Evolutionary conservation across 2,113 vertebrate species (phyloP).

Genomic region (Heterotis niloticus): DNA sequence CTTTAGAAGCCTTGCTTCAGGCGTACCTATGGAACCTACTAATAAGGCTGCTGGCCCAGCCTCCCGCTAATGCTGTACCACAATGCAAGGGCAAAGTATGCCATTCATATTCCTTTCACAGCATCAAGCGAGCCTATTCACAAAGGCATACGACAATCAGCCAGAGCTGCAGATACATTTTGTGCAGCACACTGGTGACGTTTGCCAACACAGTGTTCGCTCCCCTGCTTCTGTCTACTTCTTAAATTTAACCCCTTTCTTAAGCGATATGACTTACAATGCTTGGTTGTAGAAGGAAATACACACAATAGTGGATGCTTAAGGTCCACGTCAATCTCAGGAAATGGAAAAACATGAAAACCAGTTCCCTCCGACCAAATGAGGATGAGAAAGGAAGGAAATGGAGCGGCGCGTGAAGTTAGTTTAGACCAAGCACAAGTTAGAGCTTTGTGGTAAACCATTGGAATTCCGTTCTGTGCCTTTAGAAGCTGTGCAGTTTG

Average conservation of each 20-base stretch:
- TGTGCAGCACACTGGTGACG: too few species aligned
- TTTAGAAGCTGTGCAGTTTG: conserved; percentile 15
- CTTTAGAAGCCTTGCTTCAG: too few species aligned
- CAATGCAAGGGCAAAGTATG: not conserved
- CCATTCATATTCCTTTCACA: not conserved
- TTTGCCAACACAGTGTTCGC: not conserved
- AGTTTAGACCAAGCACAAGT: not conserved
- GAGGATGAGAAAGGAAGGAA: not conserved
- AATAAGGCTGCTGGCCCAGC: too few species aligned
- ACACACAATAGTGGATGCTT: not conserved
- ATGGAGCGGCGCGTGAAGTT: not conserved
- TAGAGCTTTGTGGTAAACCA: not conserved
- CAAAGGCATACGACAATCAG: not conserved
- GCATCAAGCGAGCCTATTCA: not conserved
- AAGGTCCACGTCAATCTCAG: not conserved
- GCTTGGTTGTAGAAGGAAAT: not conserved
- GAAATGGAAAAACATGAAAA: too few species aligned
- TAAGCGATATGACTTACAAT: not conserved
- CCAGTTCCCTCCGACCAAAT: not conserved
- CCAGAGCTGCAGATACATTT: too few species aligned
- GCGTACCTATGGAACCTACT: too few species aligned
- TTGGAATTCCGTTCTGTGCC: not conserved
- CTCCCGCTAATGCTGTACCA: not conserved
- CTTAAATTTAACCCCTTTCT: not conserved
- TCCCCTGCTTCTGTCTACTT: not conserved